Base-by-base conservation (phyloP, 2,113 vertebrate genomes). In the Pithys albifrons region DNA sequence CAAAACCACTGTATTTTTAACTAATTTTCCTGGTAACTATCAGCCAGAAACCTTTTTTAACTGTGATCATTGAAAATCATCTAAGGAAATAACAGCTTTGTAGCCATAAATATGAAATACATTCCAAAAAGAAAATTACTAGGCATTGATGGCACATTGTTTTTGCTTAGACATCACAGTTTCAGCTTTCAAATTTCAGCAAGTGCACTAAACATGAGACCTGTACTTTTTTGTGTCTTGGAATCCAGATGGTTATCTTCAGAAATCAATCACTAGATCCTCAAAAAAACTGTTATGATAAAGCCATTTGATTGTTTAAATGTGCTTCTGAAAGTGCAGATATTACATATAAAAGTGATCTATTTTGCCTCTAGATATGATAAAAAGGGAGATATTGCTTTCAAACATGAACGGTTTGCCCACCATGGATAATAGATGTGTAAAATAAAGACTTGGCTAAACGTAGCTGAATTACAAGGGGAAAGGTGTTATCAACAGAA, bases 11-110 rank as follows among this genome's bases (percentile, higher is more conserved):
- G 3, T 70, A 84, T 93, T 91, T 91, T 94, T 89, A 79, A 23
- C 14, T 84, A 88, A 84, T 95, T 91, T 96, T 94, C 66, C 45
- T 84, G 77, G 55, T 91, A 89, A 65, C 2, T 43, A 73, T 91
- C 85, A 79, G 6, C 6, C 39, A 78, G 20, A 75, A 72, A 5
- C 7, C 4, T 13, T 75, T 75, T 88, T 91, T 73, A 93, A n/a
- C 43, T 37, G 18, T 49, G 85, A 66, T 61, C 49, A 35, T 79
- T 46, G 77, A 41, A 52, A 46, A 91, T 79, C 77, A 83, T 43
- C 58, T 45, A 14, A 35, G 14, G 8, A 76, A 89, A 55, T 75
- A 48, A 65, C 28, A 91, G 7, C 5, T 89, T 93, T 87, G 12
- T 80, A 48, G 75, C 61, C 93, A 87, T 49, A 95, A 91, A 86